Conservation (phyloP, 1,140 invertebrate genomes). For the Caenorhabditis briggsae region DNA sequence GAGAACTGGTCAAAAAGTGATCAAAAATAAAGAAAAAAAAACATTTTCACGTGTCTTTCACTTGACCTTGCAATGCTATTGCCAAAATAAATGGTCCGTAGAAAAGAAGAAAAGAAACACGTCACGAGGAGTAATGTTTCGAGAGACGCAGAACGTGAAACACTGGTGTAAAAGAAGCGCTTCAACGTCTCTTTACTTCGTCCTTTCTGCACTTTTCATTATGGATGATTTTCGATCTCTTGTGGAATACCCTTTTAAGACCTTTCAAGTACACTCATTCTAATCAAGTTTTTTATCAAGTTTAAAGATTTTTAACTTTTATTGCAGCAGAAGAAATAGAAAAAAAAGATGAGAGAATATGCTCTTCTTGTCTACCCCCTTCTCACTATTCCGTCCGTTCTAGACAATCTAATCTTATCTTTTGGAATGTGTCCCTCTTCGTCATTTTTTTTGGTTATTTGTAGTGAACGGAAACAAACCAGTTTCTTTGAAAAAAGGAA, state of each 20-base stretch:
- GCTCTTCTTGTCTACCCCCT: not conserved
- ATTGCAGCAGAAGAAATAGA: not conserved
- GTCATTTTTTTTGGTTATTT: not conserved
- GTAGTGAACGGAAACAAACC: conserved; percentile 34
- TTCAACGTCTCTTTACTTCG: conserved; percentile 4
- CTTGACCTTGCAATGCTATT: too few relatives aligned
- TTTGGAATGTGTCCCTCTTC: not conserved
- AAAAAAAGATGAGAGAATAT: not conserved
- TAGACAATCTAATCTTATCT: conserved; percentile 22
- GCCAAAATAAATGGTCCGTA: not conserved
- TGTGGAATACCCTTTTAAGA: not conserved
- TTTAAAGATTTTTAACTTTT: not conserved
- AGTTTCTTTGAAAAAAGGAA: not conserved
- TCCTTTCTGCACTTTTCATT: conserved; percentile 33
- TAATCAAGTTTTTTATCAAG: not conserved
- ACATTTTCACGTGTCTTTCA: too few relatives aligned
- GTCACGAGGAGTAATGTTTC: not conserved
- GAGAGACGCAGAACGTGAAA: conserved; percentile 9
- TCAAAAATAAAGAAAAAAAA: not conserved
- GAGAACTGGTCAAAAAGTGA: too few relatives aligned
- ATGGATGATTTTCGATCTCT: conserved; percentile 24
- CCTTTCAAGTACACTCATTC: not conserved
- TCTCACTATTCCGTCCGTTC: not conserved
- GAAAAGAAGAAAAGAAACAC: not conserved
- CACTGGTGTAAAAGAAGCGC: conserved; percentile 2